Evolutionary conservation across 2,888 invertebrate species (phyloP).

Genomic region (Caenorhabditis becei): DNA sequence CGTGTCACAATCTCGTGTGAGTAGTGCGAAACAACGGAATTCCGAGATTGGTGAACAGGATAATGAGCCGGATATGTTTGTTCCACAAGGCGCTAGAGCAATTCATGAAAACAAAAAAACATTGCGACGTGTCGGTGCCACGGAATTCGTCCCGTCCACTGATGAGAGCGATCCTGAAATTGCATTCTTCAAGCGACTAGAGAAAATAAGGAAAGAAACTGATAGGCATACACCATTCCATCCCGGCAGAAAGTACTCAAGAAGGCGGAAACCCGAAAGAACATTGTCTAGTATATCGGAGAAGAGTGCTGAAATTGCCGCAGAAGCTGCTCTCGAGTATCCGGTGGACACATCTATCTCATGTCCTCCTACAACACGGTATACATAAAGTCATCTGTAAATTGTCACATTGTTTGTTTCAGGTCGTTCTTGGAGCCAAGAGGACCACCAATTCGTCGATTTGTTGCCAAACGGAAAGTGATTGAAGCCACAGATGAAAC

Average conservation of each 20-base stretch:
- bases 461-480: conserved; percentile 50
- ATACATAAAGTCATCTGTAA: conserved; percentile 8
- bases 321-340: conserved; percentile 57
- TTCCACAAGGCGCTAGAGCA: conserved; percentile 47
- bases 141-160: conserved; percentile 49
- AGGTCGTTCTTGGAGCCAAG: conserved; percentile 52
- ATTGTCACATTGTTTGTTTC: conserved; percentile 8
- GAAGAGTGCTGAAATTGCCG: conserved; percentile 70
- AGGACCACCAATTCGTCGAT: conserved; percentile 14
- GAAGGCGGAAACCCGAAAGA: conserved; percentile 53
- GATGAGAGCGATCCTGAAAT: conserved; percentile 67
- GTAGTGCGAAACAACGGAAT: conserved; percentile 38
- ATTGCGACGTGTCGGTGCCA: conserved; percentile 30
- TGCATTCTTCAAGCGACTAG: conserved; percentile 59
- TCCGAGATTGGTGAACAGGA: conserved; percentile 54
- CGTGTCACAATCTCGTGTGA: conserved; percentile 35
- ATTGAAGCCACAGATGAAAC: conserved; percentile 59
- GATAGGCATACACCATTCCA: conserved; percentile 27
- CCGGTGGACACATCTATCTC: conserved; percentile 56
- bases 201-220: conserved; percentile 46
- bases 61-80: conserved; percentile 53
- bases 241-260: conserved; percentile 23
- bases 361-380: conserved; percentile 61
- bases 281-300: conserved; percentile 72
- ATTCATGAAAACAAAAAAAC: conserved; percentile 20